Evolutionary conservation across 2,888 invertebrate species (phyloP), one percentile per base, ranked within the genome.

Genomic region (Baccha elongata): DNA sequence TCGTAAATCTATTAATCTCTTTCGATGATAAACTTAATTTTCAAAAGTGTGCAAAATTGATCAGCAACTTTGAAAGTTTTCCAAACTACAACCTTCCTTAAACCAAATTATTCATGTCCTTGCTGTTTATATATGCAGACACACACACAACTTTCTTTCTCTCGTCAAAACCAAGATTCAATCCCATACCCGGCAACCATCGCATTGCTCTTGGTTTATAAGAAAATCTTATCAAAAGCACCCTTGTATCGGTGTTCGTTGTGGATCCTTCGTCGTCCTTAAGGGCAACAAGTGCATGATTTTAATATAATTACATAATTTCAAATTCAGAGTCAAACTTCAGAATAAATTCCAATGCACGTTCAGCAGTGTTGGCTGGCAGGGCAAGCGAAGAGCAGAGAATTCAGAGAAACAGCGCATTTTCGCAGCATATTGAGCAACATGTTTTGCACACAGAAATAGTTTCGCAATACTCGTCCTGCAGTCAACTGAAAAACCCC

Each of bases 251-350:
- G 21, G 17, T 3, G 32, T 48, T 15, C 10, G 42, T n/a, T 62
- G 42, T 29, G 42, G 50, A 60, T 60, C 19, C 37, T 26, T 35
- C 13, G 17, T 67, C 21, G 64, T 74, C 68, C 64, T 71, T 65
- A 23, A 46, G 60, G 52, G 81, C 83, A 83, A 83, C 83, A 83
- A 83, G 83, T 78, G 58, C 72, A 78, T 52, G 78, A 64, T 68
- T 78, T 78, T 64, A 68, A 83, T 68, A 68, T 83, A 83, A 83
- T 83, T 83, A 78, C 83, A 68, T 73, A 73, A 78, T 78, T 83
- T 78, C 50, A 62, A 78, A 83, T 83, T 78, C 83, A 83, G 78
- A 67, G 72, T 83, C 67, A 78, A 83, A 83, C 78, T 83, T 68
- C 15, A 58, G 55, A 83, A 83, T 73, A 73, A 78, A 83, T 83